Percentiles rank a stretch among this genome's conserved stretches.
These are phyloP conservation scores for Acrobasis consociella DNA, from an alignment of 2,888 invertebrate genomes.

Conservation along the genomic window DNA sequence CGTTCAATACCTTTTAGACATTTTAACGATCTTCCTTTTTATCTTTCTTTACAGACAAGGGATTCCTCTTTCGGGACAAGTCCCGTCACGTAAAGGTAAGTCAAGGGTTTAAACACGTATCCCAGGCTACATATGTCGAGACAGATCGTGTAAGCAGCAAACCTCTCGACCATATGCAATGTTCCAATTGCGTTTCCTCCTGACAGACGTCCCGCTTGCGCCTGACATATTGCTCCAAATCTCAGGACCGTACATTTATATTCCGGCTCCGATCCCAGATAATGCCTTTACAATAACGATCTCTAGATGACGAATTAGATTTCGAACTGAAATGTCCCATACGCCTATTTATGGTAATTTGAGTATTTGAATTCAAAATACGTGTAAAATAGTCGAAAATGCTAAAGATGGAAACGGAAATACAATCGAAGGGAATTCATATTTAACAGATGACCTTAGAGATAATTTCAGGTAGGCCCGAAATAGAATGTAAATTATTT, in stretches of 20 bases:
- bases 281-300: constrained; percentile 78
- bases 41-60: not conserved
- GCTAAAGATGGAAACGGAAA: constrained; percentile 15
- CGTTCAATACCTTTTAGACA: too few species aligned
- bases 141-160: constrained; percentile 4
- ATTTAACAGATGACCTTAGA: constrained; percentile 32
- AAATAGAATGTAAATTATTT: constrained; percentile 6
- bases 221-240: constrained; percentile 73
- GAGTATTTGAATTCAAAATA: constrained; percentile 41
- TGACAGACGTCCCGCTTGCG: constrained; percentile 42
- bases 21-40: not conserved
- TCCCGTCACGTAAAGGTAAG: constrained; percentile 1
- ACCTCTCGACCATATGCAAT: constrained; percentile 10
- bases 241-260: constrained; percentile 68
- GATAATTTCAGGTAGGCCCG: constrained; percentile 23
- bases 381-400: constrained; percentile 30
- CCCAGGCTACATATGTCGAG: not conserved
- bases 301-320: constrained; percentile 67
- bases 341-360: constrained; percentile 55
- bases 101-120: not conserved
- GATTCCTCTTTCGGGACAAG: not conserved
- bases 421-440: constrained; percentile 31
- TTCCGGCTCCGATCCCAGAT: constrained; percentile 69
- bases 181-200: constrained; percentile 5
- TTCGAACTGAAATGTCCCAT: constrained; percentile 55